A percentile compares a stretch with the other conserved stretches of the same genome.
Conservation (phyloP, 1,140 invertebrate genomes). For the Pectinophora gossypiella region DNA sequence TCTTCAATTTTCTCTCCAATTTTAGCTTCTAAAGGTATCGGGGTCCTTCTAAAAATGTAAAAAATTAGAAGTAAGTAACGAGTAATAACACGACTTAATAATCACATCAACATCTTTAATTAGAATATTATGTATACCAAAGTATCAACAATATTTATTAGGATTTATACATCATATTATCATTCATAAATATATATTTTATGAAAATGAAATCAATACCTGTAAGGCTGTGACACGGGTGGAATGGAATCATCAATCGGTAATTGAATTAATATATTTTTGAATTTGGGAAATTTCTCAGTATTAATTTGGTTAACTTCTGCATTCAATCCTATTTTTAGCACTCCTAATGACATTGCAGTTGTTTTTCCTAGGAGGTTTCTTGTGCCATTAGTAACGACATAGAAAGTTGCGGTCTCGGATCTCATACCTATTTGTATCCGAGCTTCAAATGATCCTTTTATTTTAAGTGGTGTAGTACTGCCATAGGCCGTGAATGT, state of each 20-base stretch:
- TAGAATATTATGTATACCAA: too few relatives aligned
- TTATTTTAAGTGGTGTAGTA: background rate
- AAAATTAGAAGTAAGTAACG: too few relatives aligned
- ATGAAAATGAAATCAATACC: too few relatives aligned
- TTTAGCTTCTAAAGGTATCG: slow-evolving; percentile 16
- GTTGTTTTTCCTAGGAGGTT: background rate
- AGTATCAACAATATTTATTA: too few relatives aligned
- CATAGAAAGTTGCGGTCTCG: background rate
- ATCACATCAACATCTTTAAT: too few relatives aligned
- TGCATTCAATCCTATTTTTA: background rate
- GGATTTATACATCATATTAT: too few relatives aligned
- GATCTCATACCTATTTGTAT: background rate
- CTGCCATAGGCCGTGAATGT: background rate
- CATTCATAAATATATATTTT: too few relatives aligned
- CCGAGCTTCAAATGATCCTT: background rate
- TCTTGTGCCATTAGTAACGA: background rate
- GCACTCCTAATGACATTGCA: background rate
- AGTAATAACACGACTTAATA: too few relatives aligned
- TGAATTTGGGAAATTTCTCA: slow-evolving; percentile 8
- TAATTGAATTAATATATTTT: slow-evolving; percentile 4
- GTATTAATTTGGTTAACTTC: too few relatives aligned
- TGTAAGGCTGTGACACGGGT: slow-evolving; percentile 6
- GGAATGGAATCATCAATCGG: slow-evolving; percentile 6
- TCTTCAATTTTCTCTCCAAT: slow-evolving; percentile 12
- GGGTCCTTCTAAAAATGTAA: slow-evolving; percentile 3